A percentile compares a stretch with the other conserved stretches of the same genome.
Evolutionary conservation across 1,140 invertebrate genomes (phyloP).

Genomic region (Drosophila mojavensis): DNA sequence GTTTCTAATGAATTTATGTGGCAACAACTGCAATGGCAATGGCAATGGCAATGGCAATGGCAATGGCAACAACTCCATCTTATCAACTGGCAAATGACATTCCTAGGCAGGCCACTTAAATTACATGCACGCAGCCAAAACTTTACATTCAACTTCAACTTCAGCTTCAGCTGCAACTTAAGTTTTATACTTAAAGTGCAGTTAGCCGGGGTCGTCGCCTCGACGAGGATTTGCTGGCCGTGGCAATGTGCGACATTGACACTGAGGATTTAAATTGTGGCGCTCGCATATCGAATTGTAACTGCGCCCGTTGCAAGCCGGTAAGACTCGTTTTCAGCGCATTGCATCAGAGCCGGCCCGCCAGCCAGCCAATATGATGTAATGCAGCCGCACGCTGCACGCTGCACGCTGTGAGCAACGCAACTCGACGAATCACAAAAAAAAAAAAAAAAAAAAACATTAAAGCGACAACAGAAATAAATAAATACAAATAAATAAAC

Average conservation of each 20-base stretch:
- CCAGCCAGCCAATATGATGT: slow-evolving; percentile 64
- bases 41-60: slow-evolving; percentile 6
- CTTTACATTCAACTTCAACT: background rate
- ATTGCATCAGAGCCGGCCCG: slow-evolving; percentile 68
- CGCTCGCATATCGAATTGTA: slow-evolving; percentile 78
- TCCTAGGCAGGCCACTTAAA: slow-evolving; percentile 65
- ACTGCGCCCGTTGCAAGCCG: slow-evolving; percentile 56
- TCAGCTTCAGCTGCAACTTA: background rate
- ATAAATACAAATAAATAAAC: slow-evolving; percentile 34
- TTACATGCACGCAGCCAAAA: slow-evolving; percentile 69
- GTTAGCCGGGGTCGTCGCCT: slow-evolving; percentile 45
- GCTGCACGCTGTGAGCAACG: slow-evolving; percentile 22
- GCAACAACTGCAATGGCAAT: slow-evolving; percentile 31
- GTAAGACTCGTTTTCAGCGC: slow-evolving; percentile 75
- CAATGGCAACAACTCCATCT: slow-evolving; percentile 55
- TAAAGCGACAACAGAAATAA: slow-evolving; percentile 45
- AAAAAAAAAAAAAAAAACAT: slow-evolving; percentile 48
- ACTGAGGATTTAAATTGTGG: slow-evolving; percentile 79
- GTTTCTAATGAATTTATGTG: slow-evolving; percentile 76
- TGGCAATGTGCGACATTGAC: slow-evolving; percentile 66
- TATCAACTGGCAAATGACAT: slow-evolving; percentile 79
- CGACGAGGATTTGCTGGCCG: slow-evolving; percentile 2
- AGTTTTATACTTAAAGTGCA: slow-evolving; percentile 45
- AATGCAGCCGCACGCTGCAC: slow-evolving; percentile 55
- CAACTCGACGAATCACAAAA: slow-evolving; percentile 35